phyloP scores from a whole-genome alignment of 2,888 invertebrate species.

The Calameuta idolon region DNA sequence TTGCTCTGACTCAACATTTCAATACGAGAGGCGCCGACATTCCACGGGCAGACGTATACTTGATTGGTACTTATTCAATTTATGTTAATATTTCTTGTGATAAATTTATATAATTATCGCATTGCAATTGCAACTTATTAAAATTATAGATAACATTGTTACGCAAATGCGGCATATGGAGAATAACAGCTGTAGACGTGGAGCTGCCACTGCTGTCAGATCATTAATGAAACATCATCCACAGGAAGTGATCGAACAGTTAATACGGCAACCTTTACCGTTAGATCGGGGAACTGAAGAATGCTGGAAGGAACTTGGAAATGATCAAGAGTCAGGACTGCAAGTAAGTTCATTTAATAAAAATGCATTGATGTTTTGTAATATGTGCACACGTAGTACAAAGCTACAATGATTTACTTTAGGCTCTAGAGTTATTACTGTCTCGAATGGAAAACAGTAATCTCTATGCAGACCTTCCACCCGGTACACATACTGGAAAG shows the following conservation, averaged over 20 bases:
- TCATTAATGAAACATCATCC: slow-evolving; percentile 51
- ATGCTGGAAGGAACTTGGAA: slow-evolving; percentile 59
- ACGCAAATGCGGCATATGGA: slow-evolving; percentile 58
- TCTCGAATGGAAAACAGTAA: slow-evolving; percentile 37
- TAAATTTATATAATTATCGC: slow-evolving; percentile 9
- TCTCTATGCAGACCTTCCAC: neutral
- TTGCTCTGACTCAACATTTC: slow-evolving; percentile 53
- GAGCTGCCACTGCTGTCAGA: slow-evolving; percentile 50
- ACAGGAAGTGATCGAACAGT: slow-evolving; percentile 52
- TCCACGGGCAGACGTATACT: slow-evolving; percentile 50
- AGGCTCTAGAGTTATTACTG: slow-evolving; percentile 51
- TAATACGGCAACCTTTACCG: slow-evolving; percentile 56
- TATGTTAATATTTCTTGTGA: slow-evolving; percentile 5
- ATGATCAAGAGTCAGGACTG: slow-evolving; percentile 43
- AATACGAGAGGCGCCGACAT: slow-evolving; percentile 54
- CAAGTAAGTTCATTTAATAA: slow-evolving; percentile 32
- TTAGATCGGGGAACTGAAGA: slow-evolving; percentile 53
- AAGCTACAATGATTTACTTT: neutral
- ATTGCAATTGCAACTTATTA: neutral
- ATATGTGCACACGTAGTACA: neutral
- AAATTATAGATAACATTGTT: slow-evolving; percentile 50
- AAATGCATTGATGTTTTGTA: neutral
- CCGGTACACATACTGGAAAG: slow-evolving; percentile 27
- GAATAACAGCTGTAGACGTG: slow-evolving; percentile 49
- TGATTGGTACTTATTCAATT: slow-evolving; percentile 45